These are phyloP conservation scores for Sciurus vulgaris DNA, from an alignment of 2,797 vertebrate species.

Conservation along the genomic window DNA sequence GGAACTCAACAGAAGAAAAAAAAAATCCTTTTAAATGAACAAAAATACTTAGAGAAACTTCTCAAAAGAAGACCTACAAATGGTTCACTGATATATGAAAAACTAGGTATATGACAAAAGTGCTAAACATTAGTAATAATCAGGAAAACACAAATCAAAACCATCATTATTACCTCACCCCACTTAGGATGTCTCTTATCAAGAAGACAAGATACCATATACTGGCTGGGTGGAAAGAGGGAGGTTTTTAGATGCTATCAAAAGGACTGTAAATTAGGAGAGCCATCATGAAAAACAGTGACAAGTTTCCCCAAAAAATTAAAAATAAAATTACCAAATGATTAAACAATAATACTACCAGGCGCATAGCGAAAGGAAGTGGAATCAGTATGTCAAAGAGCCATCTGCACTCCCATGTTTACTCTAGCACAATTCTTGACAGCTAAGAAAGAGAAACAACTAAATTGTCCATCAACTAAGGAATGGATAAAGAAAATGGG, in stretches of 20 bases:
- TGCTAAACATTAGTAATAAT: not conserved
- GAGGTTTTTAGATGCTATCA: not conserved
- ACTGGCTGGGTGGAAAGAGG: not conserved
- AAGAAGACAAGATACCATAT: not conserved
- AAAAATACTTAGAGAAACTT: not conserved
- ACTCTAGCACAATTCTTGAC: not conserved
- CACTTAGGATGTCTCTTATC: not conserved
- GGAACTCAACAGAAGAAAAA: not conserved
- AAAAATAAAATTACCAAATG: not conserved
- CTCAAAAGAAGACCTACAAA: not conserved
- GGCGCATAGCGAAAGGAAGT: not conserved
- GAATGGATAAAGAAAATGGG: not conserved
- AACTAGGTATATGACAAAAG: not conserved
- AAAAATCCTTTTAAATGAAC: not conserved
- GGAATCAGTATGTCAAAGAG: not conserved
- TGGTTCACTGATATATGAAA: not conserved
- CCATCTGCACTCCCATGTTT: not conserved
- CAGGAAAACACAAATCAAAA: not conserved
- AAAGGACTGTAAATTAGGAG: not conserved
- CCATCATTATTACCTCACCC: not conserved
- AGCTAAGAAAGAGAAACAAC: not conserved
- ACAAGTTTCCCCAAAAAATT: not conserved
- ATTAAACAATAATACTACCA: not conserved
- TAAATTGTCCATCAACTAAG: not conserved
- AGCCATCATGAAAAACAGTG: not conserved